Evolutionary conservation across 2,888 invertebrate species (phyloP).

Genomic region (Tenthredo amoena): DNA sequence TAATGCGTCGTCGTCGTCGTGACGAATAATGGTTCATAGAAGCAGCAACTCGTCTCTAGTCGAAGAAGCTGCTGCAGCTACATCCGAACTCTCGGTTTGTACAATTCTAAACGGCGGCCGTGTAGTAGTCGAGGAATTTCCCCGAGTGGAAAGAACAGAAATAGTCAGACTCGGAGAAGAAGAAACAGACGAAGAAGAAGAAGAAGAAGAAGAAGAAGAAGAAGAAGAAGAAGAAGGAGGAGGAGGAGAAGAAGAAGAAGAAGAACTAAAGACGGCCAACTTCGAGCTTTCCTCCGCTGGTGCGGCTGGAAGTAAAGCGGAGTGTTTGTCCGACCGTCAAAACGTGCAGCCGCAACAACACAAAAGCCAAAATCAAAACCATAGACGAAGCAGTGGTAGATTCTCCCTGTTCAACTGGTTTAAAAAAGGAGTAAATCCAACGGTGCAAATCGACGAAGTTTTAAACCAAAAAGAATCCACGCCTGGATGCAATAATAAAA

Average conservation of each 20-base stretch:
- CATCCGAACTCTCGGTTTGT: background rate
- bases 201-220: background rate
- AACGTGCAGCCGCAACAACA: background rate
- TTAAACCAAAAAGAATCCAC: background rate
- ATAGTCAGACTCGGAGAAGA: conserved; percentile 54
- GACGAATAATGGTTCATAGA: conserved; percentile 62
- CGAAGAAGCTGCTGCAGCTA: conserved; percentile 40
- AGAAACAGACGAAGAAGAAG: background rate
- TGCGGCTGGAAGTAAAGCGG: conserved; percentile 15
- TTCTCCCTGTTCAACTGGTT: conserved; percentile 88
- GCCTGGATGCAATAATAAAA: conserved; percentile 48
- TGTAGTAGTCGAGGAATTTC: conserved; percentile 49
- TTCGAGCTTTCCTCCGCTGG: background rate
- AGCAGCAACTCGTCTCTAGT: conserved; percentile 64
- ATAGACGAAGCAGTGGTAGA: conserved; percentile 74
- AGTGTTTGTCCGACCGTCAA: conserved; percentile 23
- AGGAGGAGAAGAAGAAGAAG: background rate
- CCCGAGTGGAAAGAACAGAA: conserved; percentile 55
- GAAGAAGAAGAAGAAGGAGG: background rate
- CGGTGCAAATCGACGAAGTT: conserved; percentile 38
- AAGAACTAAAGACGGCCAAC: background rate
- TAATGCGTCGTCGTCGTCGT: conserved; percentile 34
- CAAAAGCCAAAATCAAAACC: background rate
- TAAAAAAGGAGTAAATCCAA: conserved; percentile 78
- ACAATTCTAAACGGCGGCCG: conserved; percentile 57